A percentile compares a stretch with the other conserved stretches of the same genome.
phyloP scores from a whole-genome alignment of 53 echinoderm and acorn worm genomes.

The Zoroaster sp. region DNA sequence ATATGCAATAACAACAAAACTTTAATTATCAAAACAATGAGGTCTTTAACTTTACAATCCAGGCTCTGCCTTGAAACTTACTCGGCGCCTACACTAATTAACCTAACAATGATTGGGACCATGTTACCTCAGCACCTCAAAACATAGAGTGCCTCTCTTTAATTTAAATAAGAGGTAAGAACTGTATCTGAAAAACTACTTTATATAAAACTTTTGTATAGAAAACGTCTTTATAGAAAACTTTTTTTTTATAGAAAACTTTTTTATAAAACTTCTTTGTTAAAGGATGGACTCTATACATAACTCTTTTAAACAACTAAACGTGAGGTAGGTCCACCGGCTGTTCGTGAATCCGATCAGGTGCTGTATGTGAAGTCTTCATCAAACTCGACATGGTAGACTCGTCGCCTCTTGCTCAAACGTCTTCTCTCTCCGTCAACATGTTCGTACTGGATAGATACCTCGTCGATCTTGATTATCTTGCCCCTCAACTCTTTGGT shows the following conservation, averaged over 20 bases:
- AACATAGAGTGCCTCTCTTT: not conserved
- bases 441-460: not conserved
- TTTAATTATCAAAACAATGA: not conserved
- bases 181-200: not conserved
- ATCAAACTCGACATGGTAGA: not conserved
- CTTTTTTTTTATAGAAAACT: no score
- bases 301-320: not conserved
- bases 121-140: not conserved
- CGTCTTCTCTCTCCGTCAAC: not conserved
- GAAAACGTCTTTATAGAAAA: not conserved
- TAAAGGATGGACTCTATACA: not conserved
- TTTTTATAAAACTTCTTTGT: not conserved
- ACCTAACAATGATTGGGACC: not conserved
- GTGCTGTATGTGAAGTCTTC: not conserved
- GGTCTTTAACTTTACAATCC: not conserved
- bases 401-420: not conserved
- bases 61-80: not conserved
- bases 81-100: not conserved
- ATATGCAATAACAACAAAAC: not conserved
- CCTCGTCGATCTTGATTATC: not conserved
- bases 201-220: not conserved
- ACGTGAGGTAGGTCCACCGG: not conserved
- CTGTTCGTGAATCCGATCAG: not conserved
- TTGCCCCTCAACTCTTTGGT: not conserved
- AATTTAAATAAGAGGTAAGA: not conserved